These are phyloP conservation scores for Siniperca knerii DNA, from an alignment of 2,113 vertebrate species.

Conservation along the genomic window DNA sequence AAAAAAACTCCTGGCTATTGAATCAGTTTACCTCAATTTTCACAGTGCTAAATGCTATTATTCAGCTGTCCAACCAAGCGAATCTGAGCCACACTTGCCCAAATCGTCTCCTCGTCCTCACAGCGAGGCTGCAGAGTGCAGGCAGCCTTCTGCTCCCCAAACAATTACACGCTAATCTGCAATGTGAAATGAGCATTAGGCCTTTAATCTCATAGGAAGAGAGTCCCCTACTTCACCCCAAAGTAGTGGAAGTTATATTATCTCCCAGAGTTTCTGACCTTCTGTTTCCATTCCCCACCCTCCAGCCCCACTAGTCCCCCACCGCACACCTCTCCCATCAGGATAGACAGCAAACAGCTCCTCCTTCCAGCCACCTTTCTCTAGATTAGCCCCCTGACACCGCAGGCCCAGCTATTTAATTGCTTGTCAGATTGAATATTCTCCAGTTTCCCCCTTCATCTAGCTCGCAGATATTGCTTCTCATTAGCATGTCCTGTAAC, in stretches of 20 bases:
- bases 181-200: conserved; percentile 80
- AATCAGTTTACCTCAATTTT: conserved; percentile 62
- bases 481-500: conserved; percentile 70
- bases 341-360: conserved; percentile 25
- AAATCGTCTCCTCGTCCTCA: conserved; percentile 52
- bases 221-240: conserved; percentile 72
- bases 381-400: conserved; percentile 66
- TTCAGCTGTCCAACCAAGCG: conserved; percentile 65
- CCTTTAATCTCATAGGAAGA: conserved; percentile 75
- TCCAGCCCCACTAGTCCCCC: background rate
- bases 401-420: conserved; percentile 56
- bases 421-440: conserved; percentile 75
- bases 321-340: conserved; percentile 30
- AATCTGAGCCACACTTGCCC: conserved; percentile 51
- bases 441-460: conserved; percentile 58
- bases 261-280: conserved; percentile 74
- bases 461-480: conserved; percentile 65
- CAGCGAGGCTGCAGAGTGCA: conserved; percentile 55
- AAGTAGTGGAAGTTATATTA: conserved; percentile 73
- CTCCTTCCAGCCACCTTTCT: conserved; percentile 54
- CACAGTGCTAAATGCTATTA: conserved; percentile 58
- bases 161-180: conserved; percentile 85
- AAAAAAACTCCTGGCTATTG: conserved; percentile 34
- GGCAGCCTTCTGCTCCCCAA: conserved; percentile 75
- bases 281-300: conserved; percentile 46